Evolutionary conservation across 2,113 vertebrate species (phyloP).

Genomic region (Pseudonaja textilis): DNA sequence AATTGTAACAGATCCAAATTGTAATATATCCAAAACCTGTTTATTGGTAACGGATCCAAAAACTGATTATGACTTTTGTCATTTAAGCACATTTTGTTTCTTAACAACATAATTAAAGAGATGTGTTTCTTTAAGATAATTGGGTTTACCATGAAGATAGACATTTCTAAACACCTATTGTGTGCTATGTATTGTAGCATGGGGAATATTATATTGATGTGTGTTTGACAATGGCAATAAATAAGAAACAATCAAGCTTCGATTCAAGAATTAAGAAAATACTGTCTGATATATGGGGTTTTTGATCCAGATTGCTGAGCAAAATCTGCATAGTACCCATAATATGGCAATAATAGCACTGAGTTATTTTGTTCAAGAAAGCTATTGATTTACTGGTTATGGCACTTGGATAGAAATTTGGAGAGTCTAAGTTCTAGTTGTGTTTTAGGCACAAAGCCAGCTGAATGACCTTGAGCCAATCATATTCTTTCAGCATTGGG

Average conservation of each 20-base stretch:
- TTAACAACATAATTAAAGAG: neutral
- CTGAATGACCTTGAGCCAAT: neutral
- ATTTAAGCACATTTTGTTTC: neutral
- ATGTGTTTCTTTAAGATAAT: neutral
- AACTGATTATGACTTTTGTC: neutral
- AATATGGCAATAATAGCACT: neutral
- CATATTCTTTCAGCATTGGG: neutral
- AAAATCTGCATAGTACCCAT: neutral
- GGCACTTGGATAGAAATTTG: neutral
- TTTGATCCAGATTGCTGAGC: neutral
- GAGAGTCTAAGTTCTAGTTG: neutral
- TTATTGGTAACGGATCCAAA: neutral
- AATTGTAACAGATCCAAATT: neutral
- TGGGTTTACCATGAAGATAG: neutral
- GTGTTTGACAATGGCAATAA: neutral
- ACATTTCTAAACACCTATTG: neutral
- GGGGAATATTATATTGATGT: neutral
- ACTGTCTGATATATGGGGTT: neutral
- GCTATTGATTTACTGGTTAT: neutral
- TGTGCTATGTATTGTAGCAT: neutral
- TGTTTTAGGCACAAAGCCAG: neutral
- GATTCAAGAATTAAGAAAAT: neutral
- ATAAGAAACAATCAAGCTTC: neutral
- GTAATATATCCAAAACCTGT: too few relatives aligned
- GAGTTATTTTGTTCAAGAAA: neutral